Conservation (phyloP, 2,888 invertebrate genomes). For the Drosophila hamatofila region DNA sequence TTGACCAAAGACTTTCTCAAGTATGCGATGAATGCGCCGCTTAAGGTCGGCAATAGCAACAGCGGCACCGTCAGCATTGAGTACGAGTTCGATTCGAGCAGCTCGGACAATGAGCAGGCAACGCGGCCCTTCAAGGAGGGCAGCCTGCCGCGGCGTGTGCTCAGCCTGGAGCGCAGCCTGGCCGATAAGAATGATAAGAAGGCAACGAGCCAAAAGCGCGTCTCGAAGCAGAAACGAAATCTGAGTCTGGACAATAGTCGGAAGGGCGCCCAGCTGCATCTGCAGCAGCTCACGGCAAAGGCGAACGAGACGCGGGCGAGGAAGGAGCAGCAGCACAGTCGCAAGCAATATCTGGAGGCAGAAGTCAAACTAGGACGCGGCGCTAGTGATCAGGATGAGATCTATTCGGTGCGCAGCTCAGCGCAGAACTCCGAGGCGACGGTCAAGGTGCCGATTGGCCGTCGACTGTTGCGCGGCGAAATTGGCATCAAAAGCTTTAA, state of each 20-base stretch:
- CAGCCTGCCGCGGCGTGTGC: slow-evolving; percentile 74
- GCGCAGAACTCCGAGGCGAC: slow-evolving; percentile 65
- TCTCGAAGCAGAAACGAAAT: slow-evolving; percentile 83
- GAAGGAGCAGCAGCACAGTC: slow-evolving; percentile 59
- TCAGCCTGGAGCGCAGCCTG: slow-evolving; percentile 81
- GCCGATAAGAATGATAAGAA: slow-evolving; percentile 70
- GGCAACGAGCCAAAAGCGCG: slow-evolving; percentile 70
- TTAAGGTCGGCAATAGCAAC: slow-evolving; percentile 39
- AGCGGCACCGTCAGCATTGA: slow-evolving; percentile 17
- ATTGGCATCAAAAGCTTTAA: slow-evolving; percentile 86
- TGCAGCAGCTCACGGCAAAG: slow-evolving; percentile 21
- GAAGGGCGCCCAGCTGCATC: slow-evolving; percentile 38
- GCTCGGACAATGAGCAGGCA: slow-evolving; percentile 76
- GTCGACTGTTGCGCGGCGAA: slow-evolving; percentile 84
- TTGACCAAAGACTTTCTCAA: slow-evolving; percentile 79
- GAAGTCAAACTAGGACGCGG: slow-evolving; percentile 13
- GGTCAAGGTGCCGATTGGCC: slow-evolving; percentile 83
- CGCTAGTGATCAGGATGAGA: slow-evolving; percentile 65
- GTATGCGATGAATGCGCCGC: slow-evolving; percentile 67
- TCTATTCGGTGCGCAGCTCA: slow-evolving; percentile 69
- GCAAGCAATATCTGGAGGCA: slow-evolving; percentile 65
- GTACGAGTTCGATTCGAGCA: slow-evolving; percentile 75
- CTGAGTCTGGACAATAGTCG: slow-evolving; percentile 80
- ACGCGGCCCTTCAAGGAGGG: slow-evolving; percentile 54
- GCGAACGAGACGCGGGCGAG: slow-evolving; percentile 24